Base-by-base conservation (phyloP, 1,140 invertebrate species). In the Callitettix versicolor region DNA sequence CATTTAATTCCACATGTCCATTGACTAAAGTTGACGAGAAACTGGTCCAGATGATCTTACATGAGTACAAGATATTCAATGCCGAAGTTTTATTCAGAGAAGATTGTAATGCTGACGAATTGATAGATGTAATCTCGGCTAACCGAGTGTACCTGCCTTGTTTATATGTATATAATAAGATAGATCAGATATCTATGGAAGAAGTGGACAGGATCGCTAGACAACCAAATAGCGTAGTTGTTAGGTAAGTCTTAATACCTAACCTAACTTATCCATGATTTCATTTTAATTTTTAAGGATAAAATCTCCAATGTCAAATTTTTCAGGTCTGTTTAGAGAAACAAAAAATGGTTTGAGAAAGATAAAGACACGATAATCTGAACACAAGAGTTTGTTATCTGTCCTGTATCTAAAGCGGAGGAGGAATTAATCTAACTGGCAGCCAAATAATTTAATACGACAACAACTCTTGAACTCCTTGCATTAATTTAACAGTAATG, bases 61-160 rank as follows among this genome's bases (percentile, higher is more conserved):
- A 99, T 66, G 95, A 98, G 70, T 99, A 98, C 71, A 99, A 98
- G 77, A 96, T 98, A 67, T 98, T 98, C 70, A 98, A 98, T 76
- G 93, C 93, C 20, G 95, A 98, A 76, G 89, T 92, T 50, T 73
- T 99, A 38, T 98, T 99, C 70, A 77, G 95, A 18, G 96, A 99
- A 70, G 95, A 99, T 71, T 92, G 87, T 66, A 87, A 81, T 1
- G 81, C 94, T 3, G 97, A 99, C 72, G 95, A 99, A 68, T 81
- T 99, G 64, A 98, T 99, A 58, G 97, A 99, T 74, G 94, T 99
- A n/a, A 95, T 99, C 58, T 86, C 91, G 38, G 95, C 88, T 3
- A 99, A 97, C 74, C 79, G 96, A 61, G 92, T 98, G 44, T 99
- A 99, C 74, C 75, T 99, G 64, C 91, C 95, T 43, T 99, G 95